These are phyloP conservation scores for Orius insidiosus DNA, from an alignment of 1,140 invertebrate species.

Conservation along the genomic window DNA sequence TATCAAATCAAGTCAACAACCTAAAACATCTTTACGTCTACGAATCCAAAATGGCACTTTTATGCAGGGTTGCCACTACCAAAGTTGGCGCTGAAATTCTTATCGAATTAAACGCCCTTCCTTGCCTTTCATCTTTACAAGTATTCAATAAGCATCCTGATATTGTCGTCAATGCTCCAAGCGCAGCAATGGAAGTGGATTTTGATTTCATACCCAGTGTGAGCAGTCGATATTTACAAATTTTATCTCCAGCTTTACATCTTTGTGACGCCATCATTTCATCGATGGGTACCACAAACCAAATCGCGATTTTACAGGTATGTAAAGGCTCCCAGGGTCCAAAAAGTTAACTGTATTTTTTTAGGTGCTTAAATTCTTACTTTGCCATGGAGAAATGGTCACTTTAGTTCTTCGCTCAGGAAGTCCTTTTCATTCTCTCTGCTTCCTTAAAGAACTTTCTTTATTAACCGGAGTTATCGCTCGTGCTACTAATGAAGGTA, in stretches of 20 bases:
- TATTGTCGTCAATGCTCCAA: conserved; percentile 25
- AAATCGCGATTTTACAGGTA: conserved; percentile 54
- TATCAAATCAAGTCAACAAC: conserved; percentile 46
- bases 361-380: conserved; percentile 55
- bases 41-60: conserved; percentile 70
- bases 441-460: conserved; percentile 48
- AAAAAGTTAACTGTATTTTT: conserved; percentile 26
- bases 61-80: conserved; percentile 53
- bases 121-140: conserved; percentile 54
- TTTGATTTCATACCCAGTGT: conserved; percentile 38
- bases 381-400: conserved; percentile 63
- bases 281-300: conserved; percentile 63
- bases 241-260: conserved; percentile 58
- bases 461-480: conserved; percentile 61
- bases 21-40: conserved; percentile 68
- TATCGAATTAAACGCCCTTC: conserved; percentile 53
- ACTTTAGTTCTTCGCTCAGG: conserved; percentile 53
- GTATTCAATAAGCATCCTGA: conserved; percentile 63
- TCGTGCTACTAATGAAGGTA: conserved; percentile 47
- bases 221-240: conserved; percentile 54
- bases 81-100: conserved; percentile 55
- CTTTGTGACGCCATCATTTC: conserved; percentile 66
- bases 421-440: conserved; percentile 38
- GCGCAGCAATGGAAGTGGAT: conserved; percentile 8
- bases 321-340: background rate